phyloP scores from a whole-genome alignment of 2,797 vertebrate species.

The Hephaestus fuliginosus region DNA sequence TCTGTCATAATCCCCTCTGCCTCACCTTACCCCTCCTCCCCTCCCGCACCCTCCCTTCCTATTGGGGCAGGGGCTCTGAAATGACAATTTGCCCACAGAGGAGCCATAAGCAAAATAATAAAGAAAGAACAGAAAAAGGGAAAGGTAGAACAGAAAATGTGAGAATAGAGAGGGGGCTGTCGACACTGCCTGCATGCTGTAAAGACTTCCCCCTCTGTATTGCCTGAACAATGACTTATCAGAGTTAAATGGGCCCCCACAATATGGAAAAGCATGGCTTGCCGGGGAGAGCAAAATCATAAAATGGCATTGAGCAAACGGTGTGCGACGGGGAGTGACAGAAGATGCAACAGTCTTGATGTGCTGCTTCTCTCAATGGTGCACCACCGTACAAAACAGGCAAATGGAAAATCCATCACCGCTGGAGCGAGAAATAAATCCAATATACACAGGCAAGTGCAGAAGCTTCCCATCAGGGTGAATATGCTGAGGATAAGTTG shows the following conservation, averaged over 20 bases:
- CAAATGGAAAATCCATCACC: conserved; percentile 75
- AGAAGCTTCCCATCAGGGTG: conserved; percentile 58
- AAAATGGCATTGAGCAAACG: conserved; percentile 67
- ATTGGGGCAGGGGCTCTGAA: conserved; percentile 48
- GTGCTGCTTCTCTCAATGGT: conserved; percentile 53
- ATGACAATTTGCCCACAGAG: conserved; percentile 65
- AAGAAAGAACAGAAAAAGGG: conserved; percentile 14
- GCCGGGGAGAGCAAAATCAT: conserved; percentile 45
- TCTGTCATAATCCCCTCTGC: conserved; percentile 70
- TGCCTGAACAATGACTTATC: conserved; percentile 74
- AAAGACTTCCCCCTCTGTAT: conserved; percentile 44
- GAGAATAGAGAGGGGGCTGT: not conserved
- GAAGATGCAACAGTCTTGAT: conserved; percentile 61
- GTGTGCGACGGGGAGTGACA: conserved; percentile 62
- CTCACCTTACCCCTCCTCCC: conserved; percentile 1
- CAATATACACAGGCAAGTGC: conserved; percentile 56
- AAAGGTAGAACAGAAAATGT: conserved; percentile 16
- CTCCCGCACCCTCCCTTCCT: not conserved
- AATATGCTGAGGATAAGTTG: conserved; percentile 60
- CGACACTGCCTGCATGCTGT: conserved; percentile 13
- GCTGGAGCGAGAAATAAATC: conserved; percentile 69
- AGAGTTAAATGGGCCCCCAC: conserved; percentile 67
- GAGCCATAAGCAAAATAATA: conserved; percentile 47
- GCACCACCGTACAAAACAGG: conserved; percentile 41
- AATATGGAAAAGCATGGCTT: conserved; percentile 50